These are phyloP conservation scores for Empis stercorea DNA, from an alignment of 2,888 invertebrate species.

Conservation along the genomic window DNA sequence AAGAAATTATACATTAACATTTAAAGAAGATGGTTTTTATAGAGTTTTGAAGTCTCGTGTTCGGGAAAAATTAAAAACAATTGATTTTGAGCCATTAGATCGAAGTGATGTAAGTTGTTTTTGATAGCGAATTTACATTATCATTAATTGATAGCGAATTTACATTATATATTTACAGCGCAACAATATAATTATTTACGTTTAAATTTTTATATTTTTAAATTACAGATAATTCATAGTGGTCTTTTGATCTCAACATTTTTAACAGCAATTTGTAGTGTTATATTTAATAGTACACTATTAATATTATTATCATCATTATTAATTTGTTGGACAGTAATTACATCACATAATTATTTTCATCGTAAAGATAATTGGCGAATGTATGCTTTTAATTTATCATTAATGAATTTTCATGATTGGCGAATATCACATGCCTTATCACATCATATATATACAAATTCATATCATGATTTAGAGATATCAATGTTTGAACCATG, in stretches of 20 bases:
- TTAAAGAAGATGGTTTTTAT: conserved; percentile 62
- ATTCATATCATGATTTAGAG: conserved; percentile 62
- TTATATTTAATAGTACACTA: conserved; percentile 25
- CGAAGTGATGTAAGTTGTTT: conserved; percentile 29
- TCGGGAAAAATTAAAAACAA: conserved; percentile 41
- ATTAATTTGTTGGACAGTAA: conserved; percentile 44
- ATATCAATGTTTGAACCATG: conserved; percentile 54
- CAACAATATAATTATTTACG: not conserved
- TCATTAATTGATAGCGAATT: no score
- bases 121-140: no score
- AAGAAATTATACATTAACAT: conserved; percentile 59
- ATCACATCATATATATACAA: conserved; percentile 68
- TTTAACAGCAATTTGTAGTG: conserved; percentile 30
- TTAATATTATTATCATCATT: conserved; percentile 39
- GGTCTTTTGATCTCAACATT: conserved; percentile 30
- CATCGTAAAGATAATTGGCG: conserved; percentile 64
- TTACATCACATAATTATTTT: conserved; percentile 63
- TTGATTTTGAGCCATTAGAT: conserved; percentile 34
- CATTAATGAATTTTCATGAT: conserved; percentile 46
- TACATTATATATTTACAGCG: no score
- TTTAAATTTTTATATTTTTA: not conserved
- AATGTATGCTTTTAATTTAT: conserved; percentile 64
- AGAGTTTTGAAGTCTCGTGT: conserved; percentile 50
- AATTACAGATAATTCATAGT: conserved; percentile 31
- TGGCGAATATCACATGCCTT: conserved; percentile 64